Percentiles rank a stretch among this genome's conserved stretches.
Conservation (phyloP, 2,888 invertebrate species). For the Allygus modestus region DNA sequence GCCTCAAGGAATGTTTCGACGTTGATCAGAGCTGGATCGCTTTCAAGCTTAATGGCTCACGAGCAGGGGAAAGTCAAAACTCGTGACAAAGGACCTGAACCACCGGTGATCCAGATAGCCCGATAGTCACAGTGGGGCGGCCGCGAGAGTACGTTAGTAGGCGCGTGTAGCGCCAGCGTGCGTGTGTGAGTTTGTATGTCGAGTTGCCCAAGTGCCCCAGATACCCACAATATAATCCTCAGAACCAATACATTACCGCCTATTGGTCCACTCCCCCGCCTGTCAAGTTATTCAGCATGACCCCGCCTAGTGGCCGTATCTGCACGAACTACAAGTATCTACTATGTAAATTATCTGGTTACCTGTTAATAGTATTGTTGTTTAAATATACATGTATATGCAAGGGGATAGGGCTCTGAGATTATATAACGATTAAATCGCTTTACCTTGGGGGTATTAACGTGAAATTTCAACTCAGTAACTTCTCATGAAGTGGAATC, state of each 20-base stretch:
- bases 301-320: constrained; percentile 3
- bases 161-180: background rate
- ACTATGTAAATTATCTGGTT: no score
- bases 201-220: constrained; percentile 33
- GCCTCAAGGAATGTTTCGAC: constrained; percentile 8
- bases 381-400: no score
- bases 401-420: no score
- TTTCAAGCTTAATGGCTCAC: constrained; percentile 22
- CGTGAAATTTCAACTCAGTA: no score
- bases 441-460: no score
- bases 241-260: constrained; percentile 32
- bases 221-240: constrained; percentile 25
- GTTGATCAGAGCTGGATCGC: background rate
- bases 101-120: background rate
- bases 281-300: background rate
- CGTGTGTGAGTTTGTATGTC: background rate
- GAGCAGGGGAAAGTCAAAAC: constrained; percentile 19
- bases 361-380: no score
- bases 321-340: background rate
- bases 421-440: no score
- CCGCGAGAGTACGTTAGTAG: background rate
- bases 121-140: constrained; percentile 3
- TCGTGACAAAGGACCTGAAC: constrained; percentile 8
- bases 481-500: no score
- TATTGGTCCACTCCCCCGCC: constrained; percentile 20